Conservation (phyloP, 2,888 invertebrate genomes). For the Orchesella flavescens region DNA sequence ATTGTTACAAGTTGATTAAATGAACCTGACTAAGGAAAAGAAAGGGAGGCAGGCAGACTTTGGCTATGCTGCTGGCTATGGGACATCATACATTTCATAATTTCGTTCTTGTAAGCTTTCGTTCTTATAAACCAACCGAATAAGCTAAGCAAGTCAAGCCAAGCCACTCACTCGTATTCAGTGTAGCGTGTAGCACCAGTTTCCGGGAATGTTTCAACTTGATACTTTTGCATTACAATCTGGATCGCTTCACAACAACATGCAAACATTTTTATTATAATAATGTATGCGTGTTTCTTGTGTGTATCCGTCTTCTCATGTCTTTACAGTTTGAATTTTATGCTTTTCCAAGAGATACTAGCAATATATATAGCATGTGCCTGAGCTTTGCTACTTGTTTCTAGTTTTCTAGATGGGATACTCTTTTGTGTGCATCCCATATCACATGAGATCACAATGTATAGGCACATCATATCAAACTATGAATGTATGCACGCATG, state of each 20-base stretch:
- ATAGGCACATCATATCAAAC: background rate
- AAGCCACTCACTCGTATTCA: slow-evolving; percentile 3
- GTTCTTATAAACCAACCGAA: background rate
- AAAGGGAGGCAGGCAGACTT: too few relatives aligned
- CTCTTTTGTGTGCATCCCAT: background rate
- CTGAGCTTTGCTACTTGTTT: too few relatives aligned
- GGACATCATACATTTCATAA: slow-evolving; percentile 1
- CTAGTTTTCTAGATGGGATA: too few relatives aligned
- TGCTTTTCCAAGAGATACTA: background rate
- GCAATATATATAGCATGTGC: background rate
- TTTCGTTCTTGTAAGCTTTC: background rate
- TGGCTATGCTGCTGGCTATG: too few relatives aligned
- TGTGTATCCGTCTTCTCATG: slow-evolving; percentile 10
- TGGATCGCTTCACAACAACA: slow-evolving; percentile 32
- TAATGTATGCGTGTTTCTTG: slow-evolving; percentile 5
- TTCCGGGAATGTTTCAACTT: slow-evolving; percentile 43
- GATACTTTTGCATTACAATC: slow-evolving; percentile 26
- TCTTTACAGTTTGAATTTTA: slow-evolving; percentile 16
- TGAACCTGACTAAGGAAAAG: background rate
- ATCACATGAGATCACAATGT: slow-evolving; percentile 22
- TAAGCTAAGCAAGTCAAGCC: background rate
- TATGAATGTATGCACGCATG: slow-evolving; percentile 12
- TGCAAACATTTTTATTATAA: slow-evolving; percentile 35
- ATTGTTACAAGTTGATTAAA: background rate
- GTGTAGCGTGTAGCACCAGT: slow-evolving; percentile 32